These are phyloP conservation scores for Brachylomia viminalis DNA, from an alignment of 2,888 invertebrate genomes.

Conservation along the genomic window DNA sequence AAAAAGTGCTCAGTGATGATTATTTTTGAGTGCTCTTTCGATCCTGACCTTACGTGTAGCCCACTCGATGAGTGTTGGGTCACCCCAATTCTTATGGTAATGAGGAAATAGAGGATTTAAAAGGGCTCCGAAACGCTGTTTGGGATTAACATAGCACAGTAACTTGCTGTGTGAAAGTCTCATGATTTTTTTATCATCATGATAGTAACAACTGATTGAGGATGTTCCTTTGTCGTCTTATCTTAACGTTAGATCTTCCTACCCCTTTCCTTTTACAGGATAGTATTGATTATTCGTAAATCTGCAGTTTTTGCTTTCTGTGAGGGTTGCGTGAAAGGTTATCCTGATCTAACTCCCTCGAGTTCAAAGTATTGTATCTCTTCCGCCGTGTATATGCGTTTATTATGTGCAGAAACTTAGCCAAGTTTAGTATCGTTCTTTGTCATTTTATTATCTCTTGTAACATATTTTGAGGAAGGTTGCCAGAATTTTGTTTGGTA, in stretches of 20 bases:
- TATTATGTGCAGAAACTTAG: slow-evolving; percentile 21
- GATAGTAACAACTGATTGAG: slow-evolving; percentile 1
- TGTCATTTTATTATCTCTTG: slow-evolving; percentile 34
- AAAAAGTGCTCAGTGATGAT: background rate
- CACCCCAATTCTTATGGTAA: slow-evolving; percentile 26
- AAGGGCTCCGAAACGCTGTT: slow-evolving; percentile 7
- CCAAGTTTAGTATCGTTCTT: slow-evolving; percentile 27
- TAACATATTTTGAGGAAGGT: slow-evolving; percentile 12
- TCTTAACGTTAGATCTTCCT: background rate
- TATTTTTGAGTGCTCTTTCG: background rate
- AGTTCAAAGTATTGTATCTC: slow-evolving; percentile 30
- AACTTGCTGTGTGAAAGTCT: slow-evolving; percentile 1
- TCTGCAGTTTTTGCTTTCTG: background rate
- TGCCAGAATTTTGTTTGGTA: background rate
- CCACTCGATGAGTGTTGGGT: background rate
- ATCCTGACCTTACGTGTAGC: background rate
- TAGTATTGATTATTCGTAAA: background rate
- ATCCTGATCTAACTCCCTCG: slow-evolving; percentile 28
- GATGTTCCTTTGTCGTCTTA: slow-evolving; percentile 1
- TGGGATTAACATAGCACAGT: background rate
- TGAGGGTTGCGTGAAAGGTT: slow-evolving; percentile 10
- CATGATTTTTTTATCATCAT: background rate
- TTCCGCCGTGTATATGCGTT: slow-evolving; percentile 12
- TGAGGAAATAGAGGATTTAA: slow-evolving; percentile 31
- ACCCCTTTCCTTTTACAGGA: background rate